Base-by-base conservation (phyloP, 2,113 vertebrate species). In the Ailurus styani region DNA sequence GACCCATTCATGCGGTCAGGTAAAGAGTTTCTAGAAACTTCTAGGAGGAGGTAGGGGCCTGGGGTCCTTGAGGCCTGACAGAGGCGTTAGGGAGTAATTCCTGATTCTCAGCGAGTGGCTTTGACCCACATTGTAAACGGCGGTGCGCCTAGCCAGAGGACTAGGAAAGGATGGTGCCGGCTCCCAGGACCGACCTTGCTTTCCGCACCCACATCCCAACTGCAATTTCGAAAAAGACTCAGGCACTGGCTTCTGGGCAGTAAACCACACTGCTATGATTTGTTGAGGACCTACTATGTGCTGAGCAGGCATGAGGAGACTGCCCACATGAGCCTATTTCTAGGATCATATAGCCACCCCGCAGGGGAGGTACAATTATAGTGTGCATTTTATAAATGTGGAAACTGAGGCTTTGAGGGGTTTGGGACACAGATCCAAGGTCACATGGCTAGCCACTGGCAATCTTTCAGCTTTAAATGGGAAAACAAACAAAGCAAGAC, bases 21-120 rank as follows among this genome's bases (percentile, higher is more conserved):
- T 5, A 27, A 79, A 93, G 47, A 40, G 55, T 81, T 93, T 96
- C 42, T 52, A 92, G 55, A 79, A 96, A 45, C 31, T 93, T 95
- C 73, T 45, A 73, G 60, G 52, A 86, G n/a, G 50, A 47, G 7
- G 23, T 55, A 94, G 55, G 40, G 27, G 21, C 34, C 29, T 45
- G 34, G 25, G 42, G 6, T 37, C 91, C 7, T 31, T 55, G 52
- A 82, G 60, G 60, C 37, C 70, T 20, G 31, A 47, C n/a, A 84
- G 72, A 84, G 62, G 66, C 34, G 3, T 42, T 90, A 37, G 15
- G 50, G 68, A 47, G n/a, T 20, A 8, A 10, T 70, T 64, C 31
- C 31, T 34, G 27, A 84, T 6, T 29, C 89, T 37, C 17, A 45
- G 17, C 27, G 29, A 37, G 27, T 31, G n/a, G 64, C 7, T 77